Percentiles rank a stretch among this genome's conserved stretches.
These are phyloP conservation scores for Hephaestus fuliginosus DNA, from an alignment of 2,797 vertebrate genomes.

Conservation along the genomic window DNA sequence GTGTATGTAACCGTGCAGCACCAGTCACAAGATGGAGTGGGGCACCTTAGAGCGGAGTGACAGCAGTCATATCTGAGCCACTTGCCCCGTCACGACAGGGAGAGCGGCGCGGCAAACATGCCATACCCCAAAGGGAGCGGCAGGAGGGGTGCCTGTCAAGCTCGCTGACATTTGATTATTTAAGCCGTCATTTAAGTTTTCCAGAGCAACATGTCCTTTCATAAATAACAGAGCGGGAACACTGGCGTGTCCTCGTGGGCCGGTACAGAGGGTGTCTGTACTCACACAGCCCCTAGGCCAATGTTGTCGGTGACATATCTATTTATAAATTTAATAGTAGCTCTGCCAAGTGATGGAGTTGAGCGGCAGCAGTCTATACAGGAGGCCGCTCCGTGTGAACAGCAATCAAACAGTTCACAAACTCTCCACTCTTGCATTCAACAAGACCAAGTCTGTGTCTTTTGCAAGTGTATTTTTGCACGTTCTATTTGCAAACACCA, in stretches of 20 bases:
- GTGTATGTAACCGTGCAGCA: slow-evolving; percentile 27
- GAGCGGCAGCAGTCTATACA: slow-evolving; percentile 46
- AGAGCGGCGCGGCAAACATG: slow-evolving; percentile 25
- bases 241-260: slow-evolving; percentile 50
- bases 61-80: slow-evolving; percentile 57
- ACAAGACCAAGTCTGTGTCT: slow-evolving; percentile 83
- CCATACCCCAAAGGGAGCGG: slow-evolving; percentile 33
- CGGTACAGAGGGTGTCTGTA: slow-evolving; percentile 66
- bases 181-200: slow-evolving; percentile 66
- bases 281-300: slow-evolving; percentile 61
- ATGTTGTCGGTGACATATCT: slow-evolving; percentile 66
- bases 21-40: slow-evolving; percentile 50
- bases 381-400: slow-evolving; percentile 61
- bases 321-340: slow-evolving; percentile 67
- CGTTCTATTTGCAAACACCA: slow-evolving; percentile 81
- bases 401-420: slow-evolving; percentile 78
- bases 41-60: slow-evolving; percentile 53
- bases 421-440: slow-evolving; percentile 79
- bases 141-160: slow-evolving; percentile 52
- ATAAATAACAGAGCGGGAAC: slow-evolving; percentile 68
- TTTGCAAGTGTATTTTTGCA: slow-evolving; percentile 81
- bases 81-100: slow-evolving; percentile 33
- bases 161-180: slow-evolving; percentile 59
- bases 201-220: slow-evolving; percentile 55
- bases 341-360: slow-evolving; percentile 67